Conservation (phyloP, 2,113 vertebrate species). For the Cochlearius cochlearius region DNA sequence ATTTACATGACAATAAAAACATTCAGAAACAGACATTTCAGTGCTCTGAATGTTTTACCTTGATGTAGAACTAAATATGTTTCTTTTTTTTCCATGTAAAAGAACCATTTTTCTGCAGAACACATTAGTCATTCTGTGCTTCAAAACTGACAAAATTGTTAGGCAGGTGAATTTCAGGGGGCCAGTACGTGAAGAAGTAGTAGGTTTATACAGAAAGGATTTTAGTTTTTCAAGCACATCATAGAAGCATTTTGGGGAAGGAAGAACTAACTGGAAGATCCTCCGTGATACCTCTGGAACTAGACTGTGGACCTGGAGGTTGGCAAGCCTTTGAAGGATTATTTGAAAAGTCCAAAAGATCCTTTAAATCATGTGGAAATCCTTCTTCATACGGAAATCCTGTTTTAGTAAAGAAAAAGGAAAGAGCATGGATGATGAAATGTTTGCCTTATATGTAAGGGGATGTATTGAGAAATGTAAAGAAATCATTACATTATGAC, state of each 20-base stretch:
- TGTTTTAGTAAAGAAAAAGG: background rate
- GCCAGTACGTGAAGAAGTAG: background rate
- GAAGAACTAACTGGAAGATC: background rate
- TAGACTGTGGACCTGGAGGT: background rate
- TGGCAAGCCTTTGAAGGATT: background rate
- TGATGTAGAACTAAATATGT: background rate
- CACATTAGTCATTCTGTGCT: background rate
- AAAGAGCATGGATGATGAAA: background rate
- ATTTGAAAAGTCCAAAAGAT: background rate
- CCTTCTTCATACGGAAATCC: background rate
- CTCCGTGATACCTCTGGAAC: background rate
- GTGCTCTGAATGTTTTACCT: background rate
- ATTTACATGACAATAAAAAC: background rate
- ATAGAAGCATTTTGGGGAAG: background rate
- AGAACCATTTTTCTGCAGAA: background rate
- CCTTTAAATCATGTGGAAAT: background rate
- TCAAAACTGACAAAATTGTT: background rate
- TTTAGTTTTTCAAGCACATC: background rate
- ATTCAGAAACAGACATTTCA: background rate
- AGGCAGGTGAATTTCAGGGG: background rate
- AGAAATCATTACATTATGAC: background rate
- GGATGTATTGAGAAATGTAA: background rate
- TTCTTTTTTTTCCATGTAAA: background rate
- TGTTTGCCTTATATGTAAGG: background rate
- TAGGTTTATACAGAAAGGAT: background rate